These are phyloP conservation scores for Melipona beecheii DNA, from an alignment of 2,888 invertebrate species.

Conservation along the genomic window DNA sequence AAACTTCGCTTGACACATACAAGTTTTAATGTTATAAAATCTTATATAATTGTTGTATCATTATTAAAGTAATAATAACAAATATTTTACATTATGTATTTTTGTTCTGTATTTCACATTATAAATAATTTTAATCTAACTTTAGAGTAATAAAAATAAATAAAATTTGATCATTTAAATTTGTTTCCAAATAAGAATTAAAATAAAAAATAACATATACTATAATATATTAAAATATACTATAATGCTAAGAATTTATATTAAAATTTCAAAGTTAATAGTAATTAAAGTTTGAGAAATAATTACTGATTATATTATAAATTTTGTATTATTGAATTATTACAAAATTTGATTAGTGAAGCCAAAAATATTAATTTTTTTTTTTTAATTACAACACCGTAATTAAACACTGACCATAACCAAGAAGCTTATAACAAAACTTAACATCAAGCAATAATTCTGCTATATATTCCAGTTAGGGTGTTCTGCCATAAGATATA, in stretches of 20 bases:
- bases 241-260: neutral
- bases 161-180: slow-evolving; percentile 9
- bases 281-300: neutral
- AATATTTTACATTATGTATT: neutral
- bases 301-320: neutral
- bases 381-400: slow-evolving; percentile 54
- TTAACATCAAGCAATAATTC: slow-evolving; percentile 46
- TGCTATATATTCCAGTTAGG: slow-evolving; percentile 39
- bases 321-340: slow-evolving; percentile 20
- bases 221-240: neutral
- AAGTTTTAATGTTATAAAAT: slow-evolving; percentile 10
- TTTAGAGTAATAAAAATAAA: neutral
- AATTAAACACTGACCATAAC: slow-evolving; percentile 55
- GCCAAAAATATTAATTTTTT: slow-evolving; percentile 43
- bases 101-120: neutral
- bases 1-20: slow-evolving; percentile 27
- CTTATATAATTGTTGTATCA: slow-evolving; percentile 3
- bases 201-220: neutral
- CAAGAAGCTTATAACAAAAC: slow-evolving; percentile 53
- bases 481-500: slow-evolving; percentile 45
- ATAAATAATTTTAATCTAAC: neutral
- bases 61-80: neutral
- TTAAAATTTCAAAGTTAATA: slow-evolving; percentile 1
- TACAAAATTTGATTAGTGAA: slow-evolving; percentile 45
- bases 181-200: neutral